Evolutionary conservation across 2,113 vertebrate species (phyloP).

Genomic region (Peromyscus californicus): DNA sequence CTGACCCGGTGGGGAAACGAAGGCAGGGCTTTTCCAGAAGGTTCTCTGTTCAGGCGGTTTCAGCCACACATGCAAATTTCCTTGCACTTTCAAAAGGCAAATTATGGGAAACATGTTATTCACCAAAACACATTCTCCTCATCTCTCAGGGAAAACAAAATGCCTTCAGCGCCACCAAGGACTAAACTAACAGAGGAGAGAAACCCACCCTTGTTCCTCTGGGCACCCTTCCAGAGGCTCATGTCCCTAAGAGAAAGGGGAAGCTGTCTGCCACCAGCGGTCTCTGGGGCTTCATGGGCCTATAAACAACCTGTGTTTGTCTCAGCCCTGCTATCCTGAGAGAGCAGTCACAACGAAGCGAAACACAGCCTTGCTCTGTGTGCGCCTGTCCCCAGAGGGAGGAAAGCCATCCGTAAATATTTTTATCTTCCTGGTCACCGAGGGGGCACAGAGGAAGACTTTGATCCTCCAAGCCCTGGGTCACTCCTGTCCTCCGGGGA

Average conservation of each 20-base stretch:
- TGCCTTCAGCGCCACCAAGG: conserved; percentile 63
- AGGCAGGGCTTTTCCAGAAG: conserved; percentile 57
- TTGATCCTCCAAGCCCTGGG: conserved; percentile 73
- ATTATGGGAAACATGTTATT: conserved; percentile 83
- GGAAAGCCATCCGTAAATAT: conserved; percentile 81
- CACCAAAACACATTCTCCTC: conserved; percentile 73
- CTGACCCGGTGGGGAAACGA: conserved; percentile 65
- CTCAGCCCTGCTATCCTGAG: conserved; percentile 62
- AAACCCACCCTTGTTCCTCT: conserved; percentile 68
- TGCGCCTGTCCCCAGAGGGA: conserved; percentile 68
- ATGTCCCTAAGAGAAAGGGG: conserved; percentile 61
- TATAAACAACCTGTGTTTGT: conserved; percentile 81
- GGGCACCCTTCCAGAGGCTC: conserved; percentile 64
- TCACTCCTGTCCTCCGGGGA: conserved; percentile 78
- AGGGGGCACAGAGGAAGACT: conserved; percentile 80
- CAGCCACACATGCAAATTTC: conserved; percentile 75
- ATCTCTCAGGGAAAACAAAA: conserved; percentile 71
- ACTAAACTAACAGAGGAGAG: conserved; percentile 75
- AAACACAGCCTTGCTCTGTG: conserved; percentile 76
- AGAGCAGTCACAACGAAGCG: conserved; percentile 50
- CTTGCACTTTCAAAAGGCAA: conserved; percentile 81
- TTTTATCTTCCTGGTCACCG: conserved; percentile 78
- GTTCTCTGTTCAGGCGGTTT: conserved; percentile 68
- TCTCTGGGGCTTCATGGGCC: conserved; percentile 67
- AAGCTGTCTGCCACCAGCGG: not conserved